Percentiles rank a stretch among this genome's conserved stretches.
These are phyloP conservation scores for Onychorhynchus coronatus DNA, from an alignment of 2,113 vertebrate species.

Conservation along the genomic window DNA sequence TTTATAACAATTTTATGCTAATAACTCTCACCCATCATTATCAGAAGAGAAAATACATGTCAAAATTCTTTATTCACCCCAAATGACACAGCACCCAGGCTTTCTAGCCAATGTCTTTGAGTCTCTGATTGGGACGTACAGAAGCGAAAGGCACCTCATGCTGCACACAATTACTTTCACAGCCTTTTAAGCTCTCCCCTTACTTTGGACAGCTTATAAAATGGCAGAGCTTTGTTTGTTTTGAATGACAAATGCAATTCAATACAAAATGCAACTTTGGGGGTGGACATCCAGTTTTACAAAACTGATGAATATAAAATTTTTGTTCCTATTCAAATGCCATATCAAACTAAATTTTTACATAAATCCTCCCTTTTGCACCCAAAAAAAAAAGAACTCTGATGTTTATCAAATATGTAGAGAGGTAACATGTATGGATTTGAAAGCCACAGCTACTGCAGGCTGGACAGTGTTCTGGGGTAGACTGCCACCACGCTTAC, in stretches of 20 bases:
- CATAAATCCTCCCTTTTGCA: background rate
- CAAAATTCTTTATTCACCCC: background rate
- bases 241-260: background rate
- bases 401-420: background rate
- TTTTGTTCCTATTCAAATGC: background rate
- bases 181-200: background rate
- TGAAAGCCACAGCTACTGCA: background rate
- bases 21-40: background rate
- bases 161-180: background rate
- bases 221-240: background rate
- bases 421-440: background rate
- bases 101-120: background rate
- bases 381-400: background rate
- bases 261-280: background rate
- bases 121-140: background rate
- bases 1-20: background rate
- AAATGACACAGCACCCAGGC: background rate
- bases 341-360: background rate
- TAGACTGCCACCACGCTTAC: background rate
- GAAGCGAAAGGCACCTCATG: background rate
- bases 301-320: background rate
- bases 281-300: background rate
- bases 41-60: background rate
- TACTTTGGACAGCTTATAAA: background rate
- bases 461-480: background rate